A percentile compares a stretch with the other conserved stretches of the same genome.
These are phyloP conservation scores for Pterocles gutturalis DNA, from an alignment of 2,113 vertebrate species.

Conservation along the genomic window DNA sequence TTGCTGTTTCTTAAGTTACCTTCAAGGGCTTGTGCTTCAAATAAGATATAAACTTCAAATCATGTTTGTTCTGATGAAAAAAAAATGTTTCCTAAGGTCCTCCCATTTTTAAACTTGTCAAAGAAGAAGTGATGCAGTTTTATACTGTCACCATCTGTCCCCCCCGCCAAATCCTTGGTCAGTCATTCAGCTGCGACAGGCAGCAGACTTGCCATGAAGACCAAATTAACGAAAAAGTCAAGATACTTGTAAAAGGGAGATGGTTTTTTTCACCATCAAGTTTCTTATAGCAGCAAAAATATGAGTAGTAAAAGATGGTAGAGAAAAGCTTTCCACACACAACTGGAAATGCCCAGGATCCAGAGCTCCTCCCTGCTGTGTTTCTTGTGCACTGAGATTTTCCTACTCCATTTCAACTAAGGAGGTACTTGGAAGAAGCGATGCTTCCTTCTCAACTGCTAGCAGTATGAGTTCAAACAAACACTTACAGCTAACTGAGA, in stretches of 20 bases:
- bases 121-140: neutral
- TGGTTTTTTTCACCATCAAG: neutral
- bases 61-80: neutral
- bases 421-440: neutral
- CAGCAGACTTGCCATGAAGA: neutral
- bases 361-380: neutral
- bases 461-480: neutral
- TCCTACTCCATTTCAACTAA: neutral
- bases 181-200: neutral
- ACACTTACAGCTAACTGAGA: neutral
- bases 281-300: neutral
- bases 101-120: neutral
- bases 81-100: neutral
- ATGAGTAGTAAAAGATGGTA: neutral
- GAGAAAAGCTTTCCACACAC: neutral
- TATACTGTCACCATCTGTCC: neutral
- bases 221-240: neutral
- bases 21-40: neutral
- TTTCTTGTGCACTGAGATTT: neutral
- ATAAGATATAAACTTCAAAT: neutral
- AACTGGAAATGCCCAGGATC: neutral
- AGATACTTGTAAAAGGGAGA: neutral
- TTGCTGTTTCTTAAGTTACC: neutral
- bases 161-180: neutral
- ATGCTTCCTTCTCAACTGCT: neutral